These are phyloP conservation scores for Perca flavescens DNA, from an alignment of 2,113 vertebrate species.

Conservation along the genomic window DNA sequence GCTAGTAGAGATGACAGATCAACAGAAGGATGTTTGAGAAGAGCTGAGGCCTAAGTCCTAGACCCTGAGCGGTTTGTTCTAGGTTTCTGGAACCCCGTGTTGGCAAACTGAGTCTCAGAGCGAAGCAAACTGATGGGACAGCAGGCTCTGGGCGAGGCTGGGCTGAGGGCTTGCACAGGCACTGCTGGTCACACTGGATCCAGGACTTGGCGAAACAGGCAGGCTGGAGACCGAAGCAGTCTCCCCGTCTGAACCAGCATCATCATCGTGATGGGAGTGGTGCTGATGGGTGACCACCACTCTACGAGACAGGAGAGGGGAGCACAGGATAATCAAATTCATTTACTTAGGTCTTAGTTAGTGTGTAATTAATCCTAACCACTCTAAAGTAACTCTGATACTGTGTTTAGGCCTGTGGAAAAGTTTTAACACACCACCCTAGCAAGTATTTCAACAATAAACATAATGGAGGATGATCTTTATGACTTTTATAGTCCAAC, in stretches of 20 bases:
- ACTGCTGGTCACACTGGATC: slow-evolving; percentile 59
- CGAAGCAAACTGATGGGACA: slow-evolving; percentile 24
- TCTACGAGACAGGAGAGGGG: slow-evolving; percentile 16
- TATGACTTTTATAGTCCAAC: no score
- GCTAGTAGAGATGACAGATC: not conserved
- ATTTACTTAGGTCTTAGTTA: not conserved
- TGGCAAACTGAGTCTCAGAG: slow-evolving; percentile 22
- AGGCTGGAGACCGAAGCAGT: slow-evolving; percentile 55
- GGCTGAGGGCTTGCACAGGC: slow-evolving; percentile 55
- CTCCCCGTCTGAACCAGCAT: slow-evolving; percentile 59
- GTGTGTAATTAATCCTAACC: no score
- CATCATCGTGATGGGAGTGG: not conserved
- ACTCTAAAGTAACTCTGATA: no score
- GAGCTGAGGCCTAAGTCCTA: not conserved
- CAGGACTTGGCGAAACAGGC: slow-evolving; percentile 52
- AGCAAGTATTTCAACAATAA: no score
- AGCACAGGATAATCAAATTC: not conserved
- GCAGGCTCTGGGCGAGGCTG: slow-evolving; percentile 33
- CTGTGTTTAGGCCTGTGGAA: not conserved
- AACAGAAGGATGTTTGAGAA: no score
- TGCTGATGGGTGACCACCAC: slow-evolving; percentile 62
- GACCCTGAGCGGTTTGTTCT: slow-evolving; percentile 13
- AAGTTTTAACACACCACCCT: not conserved
- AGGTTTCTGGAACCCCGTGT: not conserved
- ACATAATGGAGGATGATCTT: no score